Evolutionary conservation across 2,113 vertebrate genomes (phyloP), one percentile per base, ranked within the genome.

Genomic region (Cebidichthys violaceus): DNA sequence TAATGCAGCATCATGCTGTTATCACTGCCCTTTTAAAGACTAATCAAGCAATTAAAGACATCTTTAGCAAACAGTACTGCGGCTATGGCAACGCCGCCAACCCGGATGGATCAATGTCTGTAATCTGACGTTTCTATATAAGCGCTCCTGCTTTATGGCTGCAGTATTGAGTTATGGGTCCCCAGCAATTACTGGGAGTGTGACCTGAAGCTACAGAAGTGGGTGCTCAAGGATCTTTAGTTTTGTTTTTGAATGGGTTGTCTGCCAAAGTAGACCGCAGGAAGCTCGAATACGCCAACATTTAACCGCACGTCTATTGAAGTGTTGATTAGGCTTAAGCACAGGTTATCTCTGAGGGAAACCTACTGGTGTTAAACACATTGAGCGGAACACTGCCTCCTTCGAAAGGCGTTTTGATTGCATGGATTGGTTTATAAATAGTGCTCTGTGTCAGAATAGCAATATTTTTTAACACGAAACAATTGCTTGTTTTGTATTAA

Each of bases 11-110:
- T 83, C 86, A 67, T 39, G 88, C 85, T 52, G 84, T 70, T 81
- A 91, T 90, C 78, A 27, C 84, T 84, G 89, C 77, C 82, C 92
- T 92, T 91, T 92, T 82, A 90, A 79, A 82, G 84, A 83, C 90
- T 92, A 87, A 94, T 93, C 89, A 91, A 84, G 90, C 86, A 91
- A 92, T 92, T 93, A 91, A 91, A 87, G 81, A 55, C 77, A 62
- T 88, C 78, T 84, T 83, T 88, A 59, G 61, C 71, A 75, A 80
- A 78, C 24, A 1, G 29, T 1, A 6, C 55, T 10, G 86, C 91
- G 55, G 70, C 89, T 68, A 90, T 91, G 90, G 89, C 75, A 91
- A 92, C 89, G 11, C 2, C 89, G 11, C 2, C 81, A 67, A 54
- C 75, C 77, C 64, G 55, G 66, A 82, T 33, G 61, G 83, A 88